Evolutionary conservation across 2,113 vertebrate genomes (phyloP), one percentile per base, ranked within the genome.

Genomic region (Calyptommatus sinebrachiatus): DNA sequence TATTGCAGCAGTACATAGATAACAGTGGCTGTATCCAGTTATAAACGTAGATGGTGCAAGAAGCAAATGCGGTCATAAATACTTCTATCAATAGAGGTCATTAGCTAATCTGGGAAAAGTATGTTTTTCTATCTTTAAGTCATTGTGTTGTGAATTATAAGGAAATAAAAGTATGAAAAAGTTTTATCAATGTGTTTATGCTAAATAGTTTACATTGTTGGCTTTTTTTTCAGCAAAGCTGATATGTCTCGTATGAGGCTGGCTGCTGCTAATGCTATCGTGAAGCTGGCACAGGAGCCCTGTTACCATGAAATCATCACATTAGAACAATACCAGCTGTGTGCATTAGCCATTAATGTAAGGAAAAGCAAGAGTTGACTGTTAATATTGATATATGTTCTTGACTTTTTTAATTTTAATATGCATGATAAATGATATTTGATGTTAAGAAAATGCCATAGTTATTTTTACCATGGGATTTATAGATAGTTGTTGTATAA

Each of bases 291-390:
- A 28, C 98, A 99, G 88, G 98, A 99, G 83, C 98, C 98, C 21
- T 99, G 98, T 91, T 99, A 99, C 86, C 98, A 99, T 16, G 97
- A 99, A 95, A 99, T 99, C 92, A 97, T 99, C 93, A 99, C 97
- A 0, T 92, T 99, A 91, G 98, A 99, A 88, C 98, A 99, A 57
- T 99, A 99, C 89, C 98, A 99, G 91, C 96, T 99, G 31, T 99
- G 98, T 77, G 96, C 98, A 0, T 94, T 99, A 31, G 98, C 98
- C 88, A 99, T 99, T 91, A 99, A 99, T 63, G 98, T 99, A 96
- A 96, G 96, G 80, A 87, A 80, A 82, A 73, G 71, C 71, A 79
- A 7, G 66, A 67, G 62, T 18, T 70, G 71, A 48, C 8, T 62
- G 80, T 1, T 73, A 3, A 46, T 8, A 74, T 11, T 78, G 35